These are phyloP conservation scores for Sphenopsis melanotis DNA, from an alignment of 2,797 vertebrate genomes.

Conservation along the genomic window DNA sequence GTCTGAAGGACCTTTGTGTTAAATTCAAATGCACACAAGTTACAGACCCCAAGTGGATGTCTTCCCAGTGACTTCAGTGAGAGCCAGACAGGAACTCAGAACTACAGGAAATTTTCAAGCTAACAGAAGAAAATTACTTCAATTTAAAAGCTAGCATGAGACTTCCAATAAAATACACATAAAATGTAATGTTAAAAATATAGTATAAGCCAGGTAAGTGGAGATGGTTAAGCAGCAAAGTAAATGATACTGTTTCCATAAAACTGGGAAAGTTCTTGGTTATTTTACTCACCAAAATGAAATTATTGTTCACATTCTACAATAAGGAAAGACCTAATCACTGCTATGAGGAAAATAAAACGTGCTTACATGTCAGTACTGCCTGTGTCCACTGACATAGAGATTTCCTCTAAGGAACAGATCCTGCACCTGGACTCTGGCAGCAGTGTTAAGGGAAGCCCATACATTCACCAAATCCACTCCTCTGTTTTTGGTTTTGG, in stretches of 20 bases:
- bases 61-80: background rate
- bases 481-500: background rate
- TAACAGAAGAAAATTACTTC: slow-evolving; percentile 35
- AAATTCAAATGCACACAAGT: background rate
- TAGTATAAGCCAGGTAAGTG: background rate
- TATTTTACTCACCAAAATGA: slow-evolving; percentile 6
- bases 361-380: background rate
- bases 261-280: background rate
- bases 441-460: background rate
- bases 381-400: background rate
- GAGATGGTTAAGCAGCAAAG: background rate
- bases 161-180: background rate
- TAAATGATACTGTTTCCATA: background rate
- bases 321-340: background rate
- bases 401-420: background rate
- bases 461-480: background rate
- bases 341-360: slow-evolving; percentile 37
- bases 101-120: slow-evolving; percentile 31
- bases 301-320: background rate
- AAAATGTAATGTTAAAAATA: background rate
- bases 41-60: background rate
- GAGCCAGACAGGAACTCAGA: background rate
- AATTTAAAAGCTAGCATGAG: slow-evolving; percentile 16
- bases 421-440: background rate
- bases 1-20: background rate